Conservation (phyloP, 2,113 vertebrate species). For the Menura novaehollandiae region DNA sequence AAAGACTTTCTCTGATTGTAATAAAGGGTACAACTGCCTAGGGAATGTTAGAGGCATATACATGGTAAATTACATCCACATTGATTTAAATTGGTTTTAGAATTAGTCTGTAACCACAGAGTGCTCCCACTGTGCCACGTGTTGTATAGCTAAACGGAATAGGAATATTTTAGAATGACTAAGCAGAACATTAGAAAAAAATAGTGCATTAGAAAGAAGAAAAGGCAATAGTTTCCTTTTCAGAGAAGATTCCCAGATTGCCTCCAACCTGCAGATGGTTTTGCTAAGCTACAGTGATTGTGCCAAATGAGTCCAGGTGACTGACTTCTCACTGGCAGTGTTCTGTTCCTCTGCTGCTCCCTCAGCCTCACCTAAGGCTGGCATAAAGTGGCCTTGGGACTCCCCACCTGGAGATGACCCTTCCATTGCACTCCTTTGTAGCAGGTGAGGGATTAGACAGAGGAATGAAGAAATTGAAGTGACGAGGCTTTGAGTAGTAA, state of each 20-base stretch:
- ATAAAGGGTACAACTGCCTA: not conserved
- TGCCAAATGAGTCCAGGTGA: not conserved
- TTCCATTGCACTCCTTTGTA: not conserved
- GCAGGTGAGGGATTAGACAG: not conserved
- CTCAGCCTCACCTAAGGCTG: not conserved
- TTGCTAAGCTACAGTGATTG: not conserved
- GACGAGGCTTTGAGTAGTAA: not conserved
- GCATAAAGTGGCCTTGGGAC: not conserved
- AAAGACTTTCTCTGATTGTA: not conserved
- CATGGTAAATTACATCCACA: not conserved
- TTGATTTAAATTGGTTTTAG: constrained; percentile 17
- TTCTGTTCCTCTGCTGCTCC: not conserved
- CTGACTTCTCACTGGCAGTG: not conserved
- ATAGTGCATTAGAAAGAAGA: not conserved
- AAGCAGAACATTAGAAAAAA: not conserved
- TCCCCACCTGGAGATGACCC: not conserved
- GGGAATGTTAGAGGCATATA: not conserved
- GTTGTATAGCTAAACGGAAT: not conserved
- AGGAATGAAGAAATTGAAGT: not conserved
- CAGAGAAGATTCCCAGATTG: not conserved
- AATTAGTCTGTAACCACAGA: constrained; percentile 26
- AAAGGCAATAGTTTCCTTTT: not conserved
- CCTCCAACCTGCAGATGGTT: not conserved
- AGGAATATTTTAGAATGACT: not conserved
- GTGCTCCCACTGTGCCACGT: not conserved